Base-by-base conservation (phyloP, 1,140 invertebrate species). In the Anagrus nilaparvatae region DNA sequence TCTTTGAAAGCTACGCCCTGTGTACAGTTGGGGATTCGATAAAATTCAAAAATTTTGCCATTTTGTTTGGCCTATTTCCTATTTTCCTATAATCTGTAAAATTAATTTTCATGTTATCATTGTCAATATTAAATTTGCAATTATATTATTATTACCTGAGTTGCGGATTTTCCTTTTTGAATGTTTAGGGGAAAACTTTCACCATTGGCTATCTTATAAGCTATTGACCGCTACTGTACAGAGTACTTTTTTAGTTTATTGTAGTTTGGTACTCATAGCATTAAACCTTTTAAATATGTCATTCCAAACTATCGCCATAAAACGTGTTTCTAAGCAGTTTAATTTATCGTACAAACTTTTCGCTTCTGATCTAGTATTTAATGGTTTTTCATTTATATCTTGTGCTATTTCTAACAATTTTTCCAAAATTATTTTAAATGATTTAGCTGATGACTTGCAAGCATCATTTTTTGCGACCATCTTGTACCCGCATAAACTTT, bases 381-480 rank as follows among this genome's bases (percentile, higher is more conserved):
- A 12, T 17, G 36, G 30, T 31, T 46, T 40, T 25, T 42, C 4
- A 16, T 31, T 32, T 2, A 3, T n/a, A 39, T 44, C 39, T 10
- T 19, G 21, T 29, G 19, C 24, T 34, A 44, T 40, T 12, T 23
- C 4, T 27, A 24, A 28, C 25, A 51, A 35, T 13, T 40, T 40
- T 32, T 41, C 1, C 10, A 37, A 30, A 14, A 47, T 18, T 28
- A 47, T 16, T 9, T 16, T 13, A 18, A 24, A 51, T 14, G 25
- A 39, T 33, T 40, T 18, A 10, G 20, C 13, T 8, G 47, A 25
- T 17, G 37, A 37, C 14, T 16, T 25, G 39, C 40, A 7, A 19
- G 49, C 45, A 25, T 50, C 43, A 16, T 21, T 9, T 16, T 36
- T 32, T n/a, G 38, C 42, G 48, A 50, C 42, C 44, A 50, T 30